Evolutionary conservation across 2,888 invertebrate species (phyloP), one percentile per base, ranked within the genome.

Genomic region (Pyrocoelia pectoralis): DNA sequence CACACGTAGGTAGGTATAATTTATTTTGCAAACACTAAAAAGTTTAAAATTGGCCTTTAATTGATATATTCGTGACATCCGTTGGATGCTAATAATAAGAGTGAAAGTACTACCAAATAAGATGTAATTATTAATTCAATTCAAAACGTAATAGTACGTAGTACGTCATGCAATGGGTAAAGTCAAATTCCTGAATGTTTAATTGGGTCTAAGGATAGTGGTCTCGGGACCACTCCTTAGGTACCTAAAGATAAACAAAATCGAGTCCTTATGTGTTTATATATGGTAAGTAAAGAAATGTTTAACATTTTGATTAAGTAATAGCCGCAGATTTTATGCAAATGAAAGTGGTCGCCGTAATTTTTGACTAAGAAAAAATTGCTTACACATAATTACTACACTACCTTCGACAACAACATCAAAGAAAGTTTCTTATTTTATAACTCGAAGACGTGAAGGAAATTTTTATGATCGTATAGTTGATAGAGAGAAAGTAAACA

Each of bases 401-500:
- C 19, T 51, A 13, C 13, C 41, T 52, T 51, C 43, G n/a, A n/a
- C n/a, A 13, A 51, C 49, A 41, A 15, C 41, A 51, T 15, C 61
- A 61, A 46, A 33, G 56, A 61, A 61, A 61, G 56, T 55, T 51
- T 13, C 43, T 17, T 38, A 43, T 59, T 59, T 53, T 59, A 53
- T 59, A 24, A 17, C 13, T 12, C 14, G 19, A 52, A 5, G 33
- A 59, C 61, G 61, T 61, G 55, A 29, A 54, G 55, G 50, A 61
- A 55, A 61, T 55, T 50, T 54, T 60, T 54, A 52, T 18, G 51
- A 41, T 43, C 15, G 14, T 17, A 6, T 6, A n/a, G 40, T n/a
- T 55, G 48, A 24, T 51, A 62, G 51, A 46, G 61, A 62, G 61
- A 62, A 62, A 62, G 61, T 62, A 62, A 56, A 38, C 8, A 13